Percentiles rank a stretch among this genome's conserved stretches.
phyloP scores from a whole-genome alignment of 2,797 vertebrate species.

The Rhynchotus rufescens region DNA sequence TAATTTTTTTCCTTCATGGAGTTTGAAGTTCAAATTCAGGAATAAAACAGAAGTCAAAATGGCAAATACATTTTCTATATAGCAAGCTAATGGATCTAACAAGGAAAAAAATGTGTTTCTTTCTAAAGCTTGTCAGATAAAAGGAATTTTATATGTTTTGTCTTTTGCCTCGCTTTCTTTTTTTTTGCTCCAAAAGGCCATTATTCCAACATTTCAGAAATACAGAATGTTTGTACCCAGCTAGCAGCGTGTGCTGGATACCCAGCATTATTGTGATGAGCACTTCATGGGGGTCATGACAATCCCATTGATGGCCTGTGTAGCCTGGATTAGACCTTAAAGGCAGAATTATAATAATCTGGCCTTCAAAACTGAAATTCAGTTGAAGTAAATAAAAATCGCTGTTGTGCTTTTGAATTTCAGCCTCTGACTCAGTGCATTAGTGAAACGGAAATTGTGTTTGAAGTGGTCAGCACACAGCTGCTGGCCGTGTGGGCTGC shows the following conservation, averaged over 20 bases:
- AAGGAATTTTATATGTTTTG: slow-evolving; percentile 8
- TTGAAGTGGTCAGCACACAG: background rate
- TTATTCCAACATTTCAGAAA: slow-evolving; percentile 1
- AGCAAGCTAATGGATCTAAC: slow-evolving; percentile 27
- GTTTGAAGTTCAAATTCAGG: slow-evolving; percentile 45
- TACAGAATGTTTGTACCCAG: background rate
- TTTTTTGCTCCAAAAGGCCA: background rate
- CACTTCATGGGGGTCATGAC: background rate
- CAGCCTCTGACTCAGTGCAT: background rate
- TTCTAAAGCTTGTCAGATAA: slow-evolving; percentile 27
- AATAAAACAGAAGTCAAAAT: slow-evolving; percentile 49
- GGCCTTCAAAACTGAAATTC: slow-evolving; percentile 9
- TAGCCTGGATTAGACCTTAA: background rate
- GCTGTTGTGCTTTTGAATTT: slow-evolving; percentile 17
- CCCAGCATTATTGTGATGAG: slow-evolving; percentile 3
- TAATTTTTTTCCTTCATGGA: slow-evolving; percentile 37
- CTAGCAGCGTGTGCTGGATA: background rate
- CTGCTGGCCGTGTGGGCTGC: background rate
- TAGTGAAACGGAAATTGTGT: background rate
- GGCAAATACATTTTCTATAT: background rate
- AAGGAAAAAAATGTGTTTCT: slow-evolving; percentile 15
- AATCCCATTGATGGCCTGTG: background rate
- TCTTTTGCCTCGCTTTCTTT: background rate
- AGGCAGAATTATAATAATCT: slow-evolving; percentile 34
- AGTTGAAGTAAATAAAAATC: slow-evolving; percentile 30